These are phyloP conservation scores for Nipponia nippon DNA, from an alignment of 2,113 vertebrate genomes.

Conservation along the genomic window DNA sequence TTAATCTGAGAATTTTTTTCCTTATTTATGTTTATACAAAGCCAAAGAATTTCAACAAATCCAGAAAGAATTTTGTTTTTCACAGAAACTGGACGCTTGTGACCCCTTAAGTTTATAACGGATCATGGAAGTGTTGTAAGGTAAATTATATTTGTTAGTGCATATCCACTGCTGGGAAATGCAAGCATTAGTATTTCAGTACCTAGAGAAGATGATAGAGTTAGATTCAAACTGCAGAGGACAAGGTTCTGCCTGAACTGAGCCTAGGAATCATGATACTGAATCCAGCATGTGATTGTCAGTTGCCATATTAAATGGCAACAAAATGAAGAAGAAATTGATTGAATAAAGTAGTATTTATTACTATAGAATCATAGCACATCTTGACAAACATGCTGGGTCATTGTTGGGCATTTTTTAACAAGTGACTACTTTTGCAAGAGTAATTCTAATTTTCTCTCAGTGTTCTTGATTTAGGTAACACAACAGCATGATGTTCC, in stretches of 20 bases:
- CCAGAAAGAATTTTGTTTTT: background rate
- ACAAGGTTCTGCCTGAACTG: conserved; percentile 69
- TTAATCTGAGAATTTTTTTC: background rate
- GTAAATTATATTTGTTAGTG: background rate
- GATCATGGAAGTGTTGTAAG: background rate
- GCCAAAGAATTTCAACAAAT: conserved; percentile 60
- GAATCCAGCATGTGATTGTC: background rate
- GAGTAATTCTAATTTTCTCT: background rate
- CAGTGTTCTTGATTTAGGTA: background rate
- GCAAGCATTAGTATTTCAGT: background rate
- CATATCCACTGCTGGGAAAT: background rate
- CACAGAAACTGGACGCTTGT: background rate
- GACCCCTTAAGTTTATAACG: background rate
- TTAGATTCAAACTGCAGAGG: conserved; percentile 26
- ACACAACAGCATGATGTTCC: background rate
- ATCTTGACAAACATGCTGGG: background rate
- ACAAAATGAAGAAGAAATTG: background rate
- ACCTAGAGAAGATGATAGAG: background rate
- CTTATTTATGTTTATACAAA: conserved; percentile 65
- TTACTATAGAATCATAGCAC: conserved; percentile 28
- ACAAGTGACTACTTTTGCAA: background rate
- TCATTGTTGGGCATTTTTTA: background rate
- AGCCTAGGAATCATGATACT: conserved; percentile 22
- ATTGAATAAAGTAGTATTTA: conserved; percentile 42
- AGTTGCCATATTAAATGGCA: background rate